Conservation (phyloP, 2,888 invertebrate species). For the Carpatolechia fugitivella region DNA sequence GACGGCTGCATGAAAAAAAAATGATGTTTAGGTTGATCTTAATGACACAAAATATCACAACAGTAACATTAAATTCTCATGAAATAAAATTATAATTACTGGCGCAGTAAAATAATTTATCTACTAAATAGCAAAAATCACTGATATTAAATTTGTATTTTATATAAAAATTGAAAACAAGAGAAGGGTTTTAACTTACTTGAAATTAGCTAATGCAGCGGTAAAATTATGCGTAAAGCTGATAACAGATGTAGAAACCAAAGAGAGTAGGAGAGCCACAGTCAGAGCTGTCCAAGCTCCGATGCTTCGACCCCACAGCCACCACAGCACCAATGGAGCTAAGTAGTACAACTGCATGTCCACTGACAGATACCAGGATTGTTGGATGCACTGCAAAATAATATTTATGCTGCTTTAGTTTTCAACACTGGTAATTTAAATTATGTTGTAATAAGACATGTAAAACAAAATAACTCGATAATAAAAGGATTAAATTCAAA, state of each 20-base stretch:
- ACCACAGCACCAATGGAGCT: conserved; percentile 44
- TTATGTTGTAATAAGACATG: too few species aligned
- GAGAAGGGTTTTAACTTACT: conserved; percentile 61
- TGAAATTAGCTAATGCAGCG: conserved; percentile 44
- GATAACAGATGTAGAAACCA: conserved; percentile 41
- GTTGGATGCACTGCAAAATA: conserved; percentile 42
- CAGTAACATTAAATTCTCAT: too few species aligned
- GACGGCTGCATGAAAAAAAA: conserved; percentile 13
- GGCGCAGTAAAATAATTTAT: too few species aligned
- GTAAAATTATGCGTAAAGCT: conserved; percentile 53
- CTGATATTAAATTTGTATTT: too few species aligned
- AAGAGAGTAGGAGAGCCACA: conserved; percentile 31
- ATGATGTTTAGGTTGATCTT: too few species aligned
- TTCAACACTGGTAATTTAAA: too few species aligned
- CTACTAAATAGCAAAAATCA: too few species aligned
- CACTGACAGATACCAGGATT: conserved; percentile 56
- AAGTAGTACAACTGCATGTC: conserved; percentile 51
- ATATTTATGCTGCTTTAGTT: neutral
- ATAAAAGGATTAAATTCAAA: too few species aligned
- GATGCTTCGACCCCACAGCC: conserved; percentile 37
- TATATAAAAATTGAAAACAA: too few species aligned
- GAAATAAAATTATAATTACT: too few species aligned
- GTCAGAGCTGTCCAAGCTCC: conserved; percentile 39
- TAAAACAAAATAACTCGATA: too few species aligned
- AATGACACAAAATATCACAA: too few species aligned